Conservation (phyloP, 2,797 vertebrate species). For the Oceanodroma leucorhoa region DNA sequence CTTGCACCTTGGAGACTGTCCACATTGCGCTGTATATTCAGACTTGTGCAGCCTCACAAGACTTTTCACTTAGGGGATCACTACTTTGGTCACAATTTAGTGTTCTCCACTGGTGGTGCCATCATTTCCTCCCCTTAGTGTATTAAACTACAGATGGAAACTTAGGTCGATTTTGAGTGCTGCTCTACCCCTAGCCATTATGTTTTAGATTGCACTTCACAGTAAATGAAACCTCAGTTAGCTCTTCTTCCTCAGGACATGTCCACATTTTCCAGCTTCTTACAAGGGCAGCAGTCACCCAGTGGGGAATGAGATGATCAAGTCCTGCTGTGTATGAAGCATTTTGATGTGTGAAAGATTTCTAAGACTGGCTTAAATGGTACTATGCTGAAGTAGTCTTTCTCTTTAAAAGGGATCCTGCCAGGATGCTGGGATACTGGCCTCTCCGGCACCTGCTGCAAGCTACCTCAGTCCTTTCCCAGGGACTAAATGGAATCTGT, state of each 20-base stretch:
- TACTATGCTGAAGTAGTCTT: neutral
- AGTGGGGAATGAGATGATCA: neutral
- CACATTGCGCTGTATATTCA: fast-evolving
- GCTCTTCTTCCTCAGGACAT: neutral
- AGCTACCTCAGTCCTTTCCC: neutral
- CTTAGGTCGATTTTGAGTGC: neutral
- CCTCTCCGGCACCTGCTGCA: neutral
- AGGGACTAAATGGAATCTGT: neutral
- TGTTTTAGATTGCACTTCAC: neutral
- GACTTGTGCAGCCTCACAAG: neutral
- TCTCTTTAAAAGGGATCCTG: neutral
- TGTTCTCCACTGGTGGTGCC: neutral
- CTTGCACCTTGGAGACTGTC: neutral
- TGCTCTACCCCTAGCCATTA: neutral
- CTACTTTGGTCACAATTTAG: neutral
- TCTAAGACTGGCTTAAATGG: neutral
- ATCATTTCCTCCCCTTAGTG: neutral
- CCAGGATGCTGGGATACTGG: neutral
- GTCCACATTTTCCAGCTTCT: neutral
- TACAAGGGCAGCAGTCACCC: neutral
- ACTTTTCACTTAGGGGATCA: neutral
- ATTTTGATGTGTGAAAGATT: neutral
- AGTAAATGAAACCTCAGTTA: neutral
- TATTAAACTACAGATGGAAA: neutral
- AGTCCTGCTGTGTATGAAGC: neutral